Base-by-base conservation (phyloP, 1,140 invertebrate species). In the Ceratoteleas bidentatus region DNA sequence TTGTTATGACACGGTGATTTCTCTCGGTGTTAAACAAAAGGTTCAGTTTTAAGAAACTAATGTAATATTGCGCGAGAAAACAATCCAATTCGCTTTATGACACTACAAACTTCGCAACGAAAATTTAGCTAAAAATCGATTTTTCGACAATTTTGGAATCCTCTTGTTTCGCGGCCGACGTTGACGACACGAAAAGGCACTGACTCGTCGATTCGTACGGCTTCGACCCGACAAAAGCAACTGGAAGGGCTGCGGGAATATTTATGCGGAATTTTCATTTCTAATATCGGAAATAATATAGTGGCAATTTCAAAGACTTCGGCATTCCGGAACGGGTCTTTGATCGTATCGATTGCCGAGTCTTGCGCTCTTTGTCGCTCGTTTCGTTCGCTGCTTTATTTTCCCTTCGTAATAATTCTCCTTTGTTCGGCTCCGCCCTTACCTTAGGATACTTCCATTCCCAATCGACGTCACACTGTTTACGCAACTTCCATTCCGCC, bases 401-500 rank as follows among this genome's bases (percentile, higher is more conserved):
- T 73, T 73, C 50, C 45, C 11, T 65, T 62, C 64, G 66, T 72
- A 83, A 87, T 86, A 85, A 87, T 81, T 86, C 80, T 80, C 74
- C 56, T 58, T 77, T 82, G 80, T 69, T 79, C 65, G 43, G 15
- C 45, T 40, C 34, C 13, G 58, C 62, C 38, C 65, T 53, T 34
- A 56, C 61, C 57, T 50, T 32, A 32, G 77, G 73, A 75, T 81
- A 80, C 65, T 85, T 81, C 73, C 65, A 75, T 79, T 86, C 83
- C 75, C 79, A 84, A 85, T 78, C 68, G 69, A 70, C 72, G 70
- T 70, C 57, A 32, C 33, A 50, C 64, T 87, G 84, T 86, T 88
- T 87, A 88, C 84, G 72, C 70, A 87, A 85, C 76, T 84, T 83
- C 86, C 66, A 60, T 76, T 64, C 64, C 40, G 15, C 49, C 66